phyloP scores from a whole-genome alignment of 64 coral and sea anemone species.

The Porites australiensis region DNA sequence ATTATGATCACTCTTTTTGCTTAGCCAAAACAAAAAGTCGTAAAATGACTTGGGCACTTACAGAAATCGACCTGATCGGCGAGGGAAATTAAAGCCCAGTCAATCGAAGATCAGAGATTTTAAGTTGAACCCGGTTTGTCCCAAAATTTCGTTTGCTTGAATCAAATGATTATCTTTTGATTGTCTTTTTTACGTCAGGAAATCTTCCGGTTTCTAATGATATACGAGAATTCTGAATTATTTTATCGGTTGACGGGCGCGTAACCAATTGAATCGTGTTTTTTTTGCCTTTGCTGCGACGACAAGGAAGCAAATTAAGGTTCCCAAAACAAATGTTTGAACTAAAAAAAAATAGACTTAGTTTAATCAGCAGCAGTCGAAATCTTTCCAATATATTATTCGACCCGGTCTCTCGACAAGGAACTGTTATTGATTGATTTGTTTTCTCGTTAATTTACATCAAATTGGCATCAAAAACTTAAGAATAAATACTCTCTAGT shows the following conservation, averaged over 20 bases:
- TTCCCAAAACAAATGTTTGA: slow-evolving; percentile 30
- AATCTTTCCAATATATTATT: background rate
- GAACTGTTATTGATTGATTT: background rate
- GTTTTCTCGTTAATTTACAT: background rate
- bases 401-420: background rate
- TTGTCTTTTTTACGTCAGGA: slow-evolving; percentile 11
- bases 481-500: background rate
- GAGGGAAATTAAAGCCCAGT: no score
- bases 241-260: background rate
- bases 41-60: background rate
- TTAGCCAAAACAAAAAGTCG: no score
- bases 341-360: background rate
- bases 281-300: background rate
- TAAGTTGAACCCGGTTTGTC: background rate
- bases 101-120: background rate
- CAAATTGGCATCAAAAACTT: background rate
- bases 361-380: background rate
- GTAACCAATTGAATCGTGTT: background rate
- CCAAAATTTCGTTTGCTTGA: background rate
- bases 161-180: slow-evolving; percentile 8
- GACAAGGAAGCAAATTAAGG: slow-evolving; percentile 8
- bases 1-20: no score
- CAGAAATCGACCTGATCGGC: background rate
- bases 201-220: slow-evolving; percentile 43
- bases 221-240: background rate